Base-by-base conservation (phyloP, 2,113 vertebrate species). In the Aythya baeri region DNA sequence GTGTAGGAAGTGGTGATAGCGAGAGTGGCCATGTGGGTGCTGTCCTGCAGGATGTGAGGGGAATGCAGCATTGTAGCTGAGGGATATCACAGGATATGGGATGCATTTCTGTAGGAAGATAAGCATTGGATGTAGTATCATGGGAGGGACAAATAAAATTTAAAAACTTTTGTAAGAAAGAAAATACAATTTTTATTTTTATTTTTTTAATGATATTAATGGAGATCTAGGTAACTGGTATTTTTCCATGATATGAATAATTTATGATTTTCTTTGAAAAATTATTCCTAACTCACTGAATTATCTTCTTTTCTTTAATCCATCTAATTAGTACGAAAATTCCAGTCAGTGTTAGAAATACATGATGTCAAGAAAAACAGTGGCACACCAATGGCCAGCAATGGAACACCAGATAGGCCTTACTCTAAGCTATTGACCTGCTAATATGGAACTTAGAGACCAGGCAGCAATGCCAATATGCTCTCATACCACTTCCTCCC, bases 31-130 rank as follows among this genome's bases (percentile, higher is more conserved):
- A 16, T 14, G 34, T 46, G 10, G 25, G 2, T 36, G 46, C 9
- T 2, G 1, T 22, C 34, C 20, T 27, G 25, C 1, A 3, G 38
- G 52, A 46, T 6, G 15, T 3, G 1, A 22, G 16, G 68, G 23
- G 15, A 50, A 20, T 3, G 8, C 21, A 23, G 14, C 54, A 73
- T 0, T 0, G 8, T 50, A 23, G 49, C 49, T 23, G 23, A 25
- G 49, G 22, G 21, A 21, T 68, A 21, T 2, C 1, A 0, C 2
- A 46, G n/a, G 58, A 22, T 7, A 55, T 3, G 6, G 1, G 1
- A 20, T 13, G 11, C 3, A 22, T 50, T 46, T 72, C 72, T 82
- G 61, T 31, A 61, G 38, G 38, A 55, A 92, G 65, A 68, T 1
- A 27, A 25, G 8, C 11, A 73, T 76, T 22, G 15, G 17, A 2